phyloP scores from a whole-genome alignment of 2,888 invertebrate species.

The Carcina quercana region DNA sequence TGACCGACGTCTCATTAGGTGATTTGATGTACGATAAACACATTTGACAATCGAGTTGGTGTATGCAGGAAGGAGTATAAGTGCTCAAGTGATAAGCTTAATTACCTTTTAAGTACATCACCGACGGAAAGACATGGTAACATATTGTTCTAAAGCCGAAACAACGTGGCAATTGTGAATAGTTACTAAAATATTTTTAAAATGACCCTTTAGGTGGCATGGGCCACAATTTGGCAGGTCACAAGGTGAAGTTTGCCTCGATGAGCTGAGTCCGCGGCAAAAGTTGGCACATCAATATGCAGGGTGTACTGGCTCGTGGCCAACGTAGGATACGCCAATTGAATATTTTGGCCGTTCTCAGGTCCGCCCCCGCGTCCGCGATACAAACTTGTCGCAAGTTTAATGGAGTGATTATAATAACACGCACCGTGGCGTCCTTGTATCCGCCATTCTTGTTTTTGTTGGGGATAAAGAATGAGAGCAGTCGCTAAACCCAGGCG shows the following conservation, averaged over 20 bases:
- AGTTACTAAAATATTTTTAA: not conserved
- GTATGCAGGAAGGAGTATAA: too few relatives aligned
- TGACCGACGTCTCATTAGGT: too few relatives aligned
- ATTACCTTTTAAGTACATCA: too few relatives aligned
- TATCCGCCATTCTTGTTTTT: too few relatives aligned
- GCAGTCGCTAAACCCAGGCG: too few relatives aligned
- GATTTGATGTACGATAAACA: too few relatives aligned
- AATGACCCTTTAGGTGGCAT: too few relatives aligned
- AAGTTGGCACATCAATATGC: slow-evolving; percentile 66
- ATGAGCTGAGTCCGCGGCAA: slow-evolving; percentile 53
- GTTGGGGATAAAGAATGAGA: too few relatives aligned
- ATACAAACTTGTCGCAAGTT: slow-evolving; percentile 52
- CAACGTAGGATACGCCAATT: slow-evolving; percentile 65
- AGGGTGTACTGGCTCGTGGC: slow-evolving; percentile 52
- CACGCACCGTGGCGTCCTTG: too few relatives aligned
- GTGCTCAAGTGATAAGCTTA: too few relatives aligned
- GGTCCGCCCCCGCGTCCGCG: slow-evolving; percentile 41
- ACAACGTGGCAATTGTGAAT: not conserved
- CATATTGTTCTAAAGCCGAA: not conserved
- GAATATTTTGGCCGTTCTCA: slow-evolving; percentile 57
- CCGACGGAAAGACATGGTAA: too few relatives aligned
- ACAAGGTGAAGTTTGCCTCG: slow-evolving; percentile 40
- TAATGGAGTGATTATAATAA: slow-evolving; percentile 45
- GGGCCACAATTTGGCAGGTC: slow-evolving; percentile 51
- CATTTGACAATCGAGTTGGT: too few relatives aligned